Evolutionary conservation across 2,888 invertebrate genomes (phyloP).

Genomic region (Hydrotaea cyrtoneurina): DNA sequence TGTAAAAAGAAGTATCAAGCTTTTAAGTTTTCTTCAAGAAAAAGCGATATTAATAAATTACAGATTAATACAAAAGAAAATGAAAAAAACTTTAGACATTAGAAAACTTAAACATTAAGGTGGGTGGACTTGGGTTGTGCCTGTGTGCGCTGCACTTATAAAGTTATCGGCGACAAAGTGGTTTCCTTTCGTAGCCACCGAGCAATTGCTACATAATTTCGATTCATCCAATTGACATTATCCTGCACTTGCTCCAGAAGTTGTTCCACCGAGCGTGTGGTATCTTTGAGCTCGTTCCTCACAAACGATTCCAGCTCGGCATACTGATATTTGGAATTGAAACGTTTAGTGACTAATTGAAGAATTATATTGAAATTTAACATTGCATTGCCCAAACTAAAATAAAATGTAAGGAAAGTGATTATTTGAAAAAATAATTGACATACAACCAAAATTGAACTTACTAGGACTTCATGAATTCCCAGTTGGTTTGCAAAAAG

Average conservation of each 20-base stretch:
- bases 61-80: neutral
- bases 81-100: neutral
- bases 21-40: neutral
- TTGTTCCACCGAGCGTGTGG: slow-evolving; percentile 89
- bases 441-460: slow-evolving; percentile 72
- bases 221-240: slow-evolving; percentile 92
- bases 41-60: neutral
- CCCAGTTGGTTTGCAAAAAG: slow-evolving; percentile 89
- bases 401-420: too few species aligned
- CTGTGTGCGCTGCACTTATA: slow-evolving; percentile 37
- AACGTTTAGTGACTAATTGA: slow-evolving; percentile 86
- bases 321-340: slow-evolving; percentile 89
- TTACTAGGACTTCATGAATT: slow-evolving; percentile 87
- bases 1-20: neutral
- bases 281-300: slow-evolving; percentile 84
- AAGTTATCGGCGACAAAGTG: neutral
- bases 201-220: slow-evolving; percentile 87
- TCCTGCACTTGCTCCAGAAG: slow-evolving; percentile 90
- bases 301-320: slow-evolving; percentile 88
- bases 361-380: slow-evolving; percentile 87
- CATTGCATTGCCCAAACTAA: slow-evolving; percentile 88
- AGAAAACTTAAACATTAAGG: neutral
- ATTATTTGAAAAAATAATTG: slow-evolving; percentile 17
- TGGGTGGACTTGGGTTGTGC: slow-evolving; percentile 7
- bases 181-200: slow-evolving; percentile 84